Evolutionary conservation across 2,888 invertebrate genomes (phyloP), one percentile per base, ranked within the genome.

Genomic region (Petrolisthes manimaculis): DNA sequence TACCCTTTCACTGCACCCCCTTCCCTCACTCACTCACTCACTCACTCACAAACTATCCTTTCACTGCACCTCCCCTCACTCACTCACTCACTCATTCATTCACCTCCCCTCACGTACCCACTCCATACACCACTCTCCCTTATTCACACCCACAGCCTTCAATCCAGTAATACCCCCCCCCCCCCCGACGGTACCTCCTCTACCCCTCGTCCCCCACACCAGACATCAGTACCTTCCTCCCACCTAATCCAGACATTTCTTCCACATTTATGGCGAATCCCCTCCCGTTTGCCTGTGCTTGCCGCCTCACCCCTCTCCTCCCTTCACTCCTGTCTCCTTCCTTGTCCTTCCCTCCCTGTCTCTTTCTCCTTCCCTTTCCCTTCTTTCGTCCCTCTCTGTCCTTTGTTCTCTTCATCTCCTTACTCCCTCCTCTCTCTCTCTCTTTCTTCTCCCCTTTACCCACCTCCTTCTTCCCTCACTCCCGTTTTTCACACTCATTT

Each of bases 241-340:
- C 78, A 3, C 4, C 51, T 54, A 54, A 78, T 18, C 53, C 12
- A 37, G 5, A 21, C 78, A 37, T 51, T 21, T 54, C 51, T 18
- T 53, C 51, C 54, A 78, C 54, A 78, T 18, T 18, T 21, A 12
- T 54, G 14, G 21, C 37, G 78, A 78, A 6, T 21, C 6, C 71
- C n/a, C 71, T 21, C 71, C 6, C 71, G 14, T 21, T 12, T 71
- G 71, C 21, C 71, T 71, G 71, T 12, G 14, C 18, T 71, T 71
- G 71, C 71, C 71, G 71, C 71, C 21, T 21, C 71, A n/a, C n/a
- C 71, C 71, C 0, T n/a, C 71, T n/a, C 71, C 71, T 71, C 71
- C 71, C 14, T 4, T 18, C 71, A 71, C 71, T 71, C 71, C 71
- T 71, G 71, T n/a, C 21, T n/a, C 71, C 14, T 21, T n/a, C 71